Base-by-base conservation (phyloP, 2,797 vertebrate genomes). In the Anomalospiza imberbis region DNA sequence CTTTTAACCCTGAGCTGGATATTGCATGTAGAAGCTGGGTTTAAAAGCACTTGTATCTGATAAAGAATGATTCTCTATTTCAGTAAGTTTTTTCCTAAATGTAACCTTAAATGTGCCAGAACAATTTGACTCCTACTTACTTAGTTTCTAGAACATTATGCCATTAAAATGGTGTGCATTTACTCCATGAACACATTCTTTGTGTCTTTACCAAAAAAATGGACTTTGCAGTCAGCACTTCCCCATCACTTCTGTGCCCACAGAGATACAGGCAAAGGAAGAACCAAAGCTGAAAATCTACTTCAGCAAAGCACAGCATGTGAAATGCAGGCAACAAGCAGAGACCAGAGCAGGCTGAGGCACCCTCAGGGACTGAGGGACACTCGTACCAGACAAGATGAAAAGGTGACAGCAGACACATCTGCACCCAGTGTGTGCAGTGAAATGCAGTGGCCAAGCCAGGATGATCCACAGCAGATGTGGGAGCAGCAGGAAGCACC, bases 271-370 rank as follows among this genome's bases (percentile, higher is more conserved):
- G 6, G 12, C 63, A 91, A 92, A 85, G 42, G 21, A 85, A 74
- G 45, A 93, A 54, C 16, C 26, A 32, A 89, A 89, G 45, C 29
- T 89, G 53, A 82, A 89, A 85, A 83, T 22, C 36, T 62, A 36
- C 24, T 81, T 66, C 58, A 93, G 54, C 54, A 66, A 71, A 94
- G 66, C 57, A 71, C 34, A 73, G 20, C 10, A 55, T 13, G 34
- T 57, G 50, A 91, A 88, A 88, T 5, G 24, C 42, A 83, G 40
- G 53, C 34, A 88, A n/a, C 26, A 70, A 48, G 65, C 48, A 6
- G n/a, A 84, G 32, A 42, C 9, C 45, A 36, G 45, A 42, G 24
- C 29, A 85, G 63, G 40, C 61, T 63, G 60, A 85, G 57, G 10
- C 74, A 84, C 10, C 19, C 29, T 74, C 61, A 42, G 58, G 40